Percentiles rank a stretch among this genome's conserved stretches.
Evolutionary conservation across 2,888 invertebrate genomes (phyloP).

Genomic region (Cerastoderma edule): DNA sequence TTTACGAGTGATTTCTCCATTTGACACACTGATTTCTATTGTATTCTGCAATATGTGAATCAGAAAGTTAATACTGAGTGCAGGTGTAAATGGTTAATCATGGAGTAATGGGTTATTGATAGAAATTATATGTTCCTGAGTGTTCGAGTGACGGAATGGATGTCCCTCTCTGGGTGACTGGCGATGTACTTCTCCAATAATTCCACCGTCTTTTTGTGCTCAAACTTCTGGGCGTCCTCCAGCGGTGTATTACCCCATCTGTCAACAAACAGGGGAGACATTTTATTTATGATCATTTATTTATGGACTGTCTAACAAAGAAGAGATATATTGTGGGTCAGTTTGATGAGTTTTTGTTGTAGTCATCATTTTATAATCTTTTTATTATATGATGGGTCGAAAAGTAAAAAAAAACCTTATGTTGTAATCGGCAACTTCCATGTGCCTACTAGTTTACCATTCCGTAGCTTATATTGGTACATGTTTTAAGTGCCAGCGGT

Average conservation of each 20-base stretch:
- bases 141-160: constrained; percentile 2
- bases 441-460: too few relatives aligned
- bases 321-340: neutral
- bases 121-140: constrained; percentile 2
- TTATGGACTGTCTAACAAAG: constrained; percentile 4
- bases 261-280: constrained; percentile 1
- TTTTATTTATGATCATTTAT: neutral
- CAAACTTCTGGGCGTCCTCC: constrained; percentile 94
- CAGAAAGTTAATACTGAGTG: neutral
- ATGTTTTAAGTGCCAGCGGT: too few relatives aligned
- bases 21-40: constrained; percentile 2
- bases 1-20: neutral
- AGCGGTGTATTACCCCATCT: constrained; percentile 96
- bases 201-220: constrained; percentile 90
- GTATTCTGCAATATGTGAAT: neutral
- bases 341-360: neutral
- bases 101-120: neutral
- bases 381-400: neutral
- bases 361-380: neutral
- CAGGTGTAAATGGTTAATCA: neutral
- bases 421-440: too few relatives aligned
- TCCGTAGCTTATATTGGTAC: too few relatives aligned
- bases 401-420: neutral
- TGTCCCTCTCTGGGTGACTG: constrained; percentile 33
- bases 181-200: constrained; percentile 56